A percentile compares a stretch with the other conserved stretches of the same genome.
These are phyloP conservation scores for Mimumesa dahlbomi DNA, from an alignment of 2,888 invertebrate species.

Conservation along the genomic window DNA sequence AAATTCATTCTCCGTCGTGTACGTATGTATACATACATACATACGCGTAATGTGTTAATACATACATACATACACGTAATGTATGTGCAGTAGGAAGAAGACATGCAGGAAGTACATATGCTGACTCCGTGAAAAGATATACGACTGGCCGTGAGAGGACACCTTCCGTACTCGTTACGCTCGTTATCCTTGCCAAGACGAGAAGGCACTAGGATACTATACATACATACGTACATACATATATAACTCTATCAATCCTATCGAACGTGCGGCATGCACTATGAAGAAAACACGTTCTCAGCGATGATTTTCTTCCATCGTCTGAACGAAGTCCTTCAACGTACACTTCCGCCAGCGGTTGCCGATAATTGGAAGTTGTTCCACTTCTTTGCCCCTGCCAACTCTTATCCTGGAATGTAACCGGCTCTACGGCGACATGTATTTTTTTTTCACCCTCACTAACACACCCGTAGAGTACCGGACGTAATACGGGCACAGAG, in stretches of 20 bases:
- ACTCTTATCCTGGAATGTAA: slow-evolving; percentile 55
- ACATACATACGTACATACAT: neutral
- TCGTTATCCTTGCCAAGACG: slow-evolving; percentile 32
- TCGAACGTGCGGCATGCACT: slow-evolving; percentile 8
- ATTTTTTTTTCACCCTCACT: slow-evolving; percentile 3
- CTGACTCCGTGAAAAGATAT: slow-evolving; percentile 27
- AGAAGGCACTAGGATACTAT: slow-evolving; percentile 12
- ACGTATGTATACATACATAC: neutral
- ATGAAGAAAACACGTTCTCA: slow-evolving; percentile 23
- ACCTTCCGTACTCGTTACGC: slow-evolving; percentile 35
- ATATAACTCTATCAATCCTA: neutral
- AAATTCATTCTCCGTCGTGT: slow-evolving; percentile 39
- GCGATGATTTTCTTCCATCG: slow-evolving; percentile 22
- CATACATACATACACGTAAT: slow-evolving; percentile 13
- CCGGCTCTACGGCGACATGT: slow-evolving; percentile 25
- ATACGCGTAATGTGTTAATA: neutral
- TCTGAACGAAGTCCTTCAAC: slow-evolving; percentile 41
- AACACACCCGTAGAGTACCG: slow-evolving; percentile 2
- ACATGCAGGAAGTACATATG: slow-evolving; percentile 25
- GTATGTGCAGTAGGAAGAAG: slow-evolving; percentile 6
- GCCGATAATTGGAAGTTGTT: slow-evolving; percentile 65
- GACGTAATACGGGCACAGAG: slow-evolving; percentile 26
- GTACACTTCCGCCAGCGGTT: slow-evolving; percentile 30
- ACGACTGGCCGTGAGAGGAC: slow-evolving; percentile 40
- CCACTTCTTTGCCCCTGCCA: slow-evolving; percentile 60